Conservation (phyloP, 2,797 vertebrate genomes). For the Acridotheres tristis region DNA sequence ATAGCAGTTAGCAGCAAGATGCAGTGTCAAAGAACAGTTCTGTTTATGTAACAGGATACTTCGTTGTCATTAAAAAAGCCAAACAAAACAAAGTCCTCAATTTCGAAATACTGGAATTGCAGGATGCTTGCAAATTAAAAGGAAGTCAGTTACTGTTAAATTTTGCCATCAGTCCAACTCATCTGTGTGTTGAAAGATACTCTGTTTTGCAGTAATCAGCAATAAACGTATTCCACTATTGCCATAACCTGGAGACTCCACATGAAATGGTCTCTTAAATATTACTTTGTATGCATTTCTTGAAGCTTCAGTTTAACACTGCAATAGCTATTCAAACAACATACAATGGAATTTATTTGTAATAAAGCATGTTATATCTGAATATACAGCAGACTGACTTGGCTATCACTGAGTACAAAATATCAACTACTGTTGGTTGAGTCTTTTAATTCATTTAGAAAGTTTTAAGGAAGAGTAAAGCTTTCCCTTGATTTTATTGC, state of each 20-base stretch:
- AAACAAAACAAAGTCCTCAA: neutral
- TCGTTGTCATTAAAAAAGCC: neutral
- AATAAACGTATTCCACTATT: neutral
- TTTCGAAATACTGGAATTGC: neutral
- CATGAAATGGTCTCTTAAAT: neutral
- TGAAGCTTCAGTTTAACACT: neutral
- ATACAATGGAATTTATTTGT: neutral
- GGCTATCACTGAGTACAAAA: neutral
- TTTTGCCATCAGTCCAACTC: neutral
- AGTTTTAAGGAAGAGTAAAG: neutral
- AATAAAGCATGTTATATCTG: neutral
- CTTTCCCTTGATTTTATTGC: neutral
- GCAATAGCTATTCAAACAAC: neutral
- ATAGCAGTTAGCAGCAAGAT: neutral
- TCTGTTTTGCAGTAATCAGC: neutral
- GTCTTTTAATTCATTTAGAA: neutral
- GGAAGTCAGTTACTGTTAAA: neutral
- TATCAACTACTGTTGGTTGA: neutral
- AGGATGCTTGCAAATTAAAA: neutral
- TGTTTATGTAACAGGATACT: neutral
- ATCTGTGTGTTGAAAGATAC: neutral
- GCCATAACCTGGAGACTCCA: neutral
- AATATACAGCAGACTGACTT: conserved; percentile 12
- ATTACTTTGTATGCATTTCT: neutral
- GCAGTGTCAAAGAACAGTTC: neutral